A percentile compares a stretch with the other conserved stretches of the same genome.
Conservation (phyloP, 2,113 vertebrate genomes). For the Cyprinodon brontotheroides region DNA sequence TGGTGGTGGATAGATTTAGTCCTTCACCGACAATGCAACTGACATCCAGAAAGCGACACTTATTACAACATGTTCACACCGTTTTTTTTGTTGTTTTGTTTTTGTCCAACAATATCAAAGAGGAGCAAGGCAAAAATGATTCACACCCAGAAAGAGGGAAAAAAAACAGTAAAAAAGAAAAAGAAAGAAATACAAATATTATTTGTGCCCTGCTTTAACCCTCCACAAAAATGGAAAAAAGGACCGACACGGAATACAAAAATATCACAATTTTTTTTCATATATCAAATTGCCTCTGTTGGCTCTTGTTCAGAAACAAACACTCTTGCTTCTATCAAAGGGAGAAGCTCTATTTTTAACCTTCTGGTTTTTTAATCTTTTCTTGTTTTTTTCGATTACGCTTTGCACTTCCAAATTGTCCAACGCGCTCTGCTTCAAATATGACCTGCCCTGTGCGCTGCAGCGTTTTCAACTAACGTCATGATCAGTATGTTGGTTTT, state of each 20-base stretch:
- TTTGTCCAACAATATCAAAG: conserved; percentile 82
- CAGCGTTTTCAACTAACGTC: conserved; percentile 60
- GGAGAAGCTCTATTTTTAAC: conserved; percentile 69
- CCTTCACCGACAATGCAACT: conserved; percentile 83
- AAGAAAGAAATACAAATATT: conserved; percentile 70
- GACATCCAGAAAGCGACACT: conserved; percentile 86
- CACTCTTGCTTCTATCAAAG: conserved; percentile 63
- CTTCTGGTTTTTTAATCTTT: conserved; percentile 51
- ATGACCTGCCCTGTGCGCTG: conserved; percentile 72
- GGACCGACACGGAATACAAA: conserved; percentile 91
- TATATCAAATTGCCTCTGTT: conserved; percentile 86
- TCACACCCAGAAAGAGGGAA: conserved; percentile 75
- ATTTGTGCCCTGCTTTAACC: conserved; percentile 82
- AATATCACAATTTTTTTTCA: conserved; percentile 90
- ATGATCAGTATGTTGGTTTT: not conserved
- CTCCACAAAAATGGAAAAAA: conserved; percentile 82
- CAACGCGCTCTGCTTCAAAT: conserved; percentile 78
- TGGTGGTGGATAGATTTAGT: conserved; percentile 81
- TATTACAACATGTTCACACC: conserved; percentile 81
- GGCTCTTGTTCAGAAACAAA: conserved; percentile 81
- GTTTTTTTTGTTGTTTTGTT: conserved; percentile 43
- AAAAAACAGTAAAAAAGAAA: conserved; percentile 24
- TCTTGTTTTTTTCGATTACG: conserved; percentile 68
- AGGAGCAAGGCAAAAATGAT: conserved; percentile 82
- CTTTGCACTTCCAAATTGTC: conserved; percentile 82